Evolutionary conservation across 2,797 vertebrate species (phyloP), one percentile per base, ranked within the genome.

Genomic region (Decapterus maruadsi): DNA sequence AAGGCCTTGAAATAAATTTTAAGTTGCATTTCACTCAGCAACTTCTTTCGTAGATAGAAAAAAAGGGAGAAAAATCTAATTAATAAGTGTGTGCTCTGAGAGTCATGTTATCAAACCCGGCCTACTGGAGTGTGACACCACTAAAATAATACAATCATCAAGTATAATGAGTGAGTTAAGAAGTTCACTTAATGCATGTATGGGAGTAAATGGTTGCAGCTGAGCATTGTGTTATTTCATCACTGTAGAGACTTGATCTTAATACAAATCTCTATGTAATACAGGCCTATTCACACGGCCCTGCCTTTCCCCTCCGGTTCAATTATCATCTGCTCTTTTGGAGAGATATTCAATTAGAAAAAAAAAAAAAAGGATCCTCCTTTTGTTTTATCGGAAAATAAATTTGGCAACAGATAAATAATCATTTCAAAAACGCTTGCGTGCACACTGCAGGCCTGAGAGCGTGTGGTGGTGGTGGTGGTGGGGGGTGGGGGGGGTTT

Each of bases 141-240:
- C 83, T 84, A 87, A 92, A 93, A 92, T 93, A 93, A 94, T 88
- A 86, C 90, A 92, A 92, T 91, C 89, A 89, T 94, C 87, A 93
- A 86, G 78, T 78, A 83, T 84, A 94, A 92, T 87, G 86, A 92
- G 79, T 65, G 74, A 86, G 88, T 88, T 85, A 78, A 82, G 84
- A 93, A 90, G 85, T 93, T 91, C 86, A 89, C 84, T 88, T 82
- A 83, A 78, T 85, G 88, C 82, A 78, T 81, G 86, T 79, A 82
- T 86, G 29, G 20, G 77, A 85, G 83, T 77, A 81, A 90, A 89
- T 63, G 91, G 76, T 84, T 85, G 80, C 86, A 81, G 90, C 76
- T 60, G 69, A 84, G 87, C 83, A 89, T 93, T 93, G 92, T 92
- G 89, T 81, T 77, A 72, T 57, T 88, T 90, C 88, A 87, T 88